Base-by-base conservation (phyloP, 2,113 vertebrate species). In the Trogon melanurus region DNA sequence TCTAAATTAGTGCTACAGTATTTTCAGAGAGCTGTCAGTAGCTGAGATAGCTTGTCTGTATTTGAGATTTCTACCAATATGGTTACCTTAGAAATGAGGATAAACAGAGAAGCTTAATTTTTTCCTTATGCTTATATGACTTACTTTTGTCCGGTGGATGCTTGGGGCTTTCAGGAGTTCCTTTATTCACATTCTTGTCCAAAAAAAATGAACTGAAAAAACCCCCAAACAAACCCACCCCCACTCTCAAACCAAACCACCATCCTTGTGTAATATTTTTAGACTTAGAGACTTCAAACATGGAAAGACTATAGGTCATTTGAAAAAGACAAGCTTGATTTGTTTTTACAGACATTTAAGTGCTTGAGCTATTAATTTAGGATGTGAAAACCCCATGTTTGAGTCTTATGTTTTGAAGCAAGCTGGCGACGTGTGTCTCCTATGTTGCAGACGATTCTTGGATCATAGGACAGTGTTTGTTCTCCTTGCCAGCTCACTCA, bases 161-260 rank as follows among this genome's bases (percentile, higher is more conserved):
- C 4, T 26, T 60, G 9, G 9, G 25, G 9, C 2, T 91, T 83
- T 79, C 34, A 32, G 26, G 25, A 72, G 7, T 41, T 78, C 34
- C 3, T 25, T 73, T 71, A 62, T 58, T 45, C 17, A 26, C 13
- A 6, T 38, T 74, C 5, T 45, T 36, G 45, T 74, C 64, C 4
- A 1, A 36, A 87, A 85, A 89, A 85, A 89, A 60, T 22, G 2
- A 79, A 79, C 79, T 60, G 2, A 10, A 53, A 89, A 67, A 56
- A 50, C 0, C 4, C 12, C 41, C 36, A 65, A 53, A 34, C 3
- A 75, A 69, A 5, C 21, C 3, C 29, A 54, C 3, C 0, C 2
- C 10, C 6, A 25, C 4, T 60, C 34, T 72, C 19, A 80, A 86
- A 65, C 5, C 2, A 27, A 48, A 13, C 5, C 10, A 41, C 23